phyloP scores from a whole-genome alignment of 2,113 vertebrate species.

The Albula glossodonta region DNA sequence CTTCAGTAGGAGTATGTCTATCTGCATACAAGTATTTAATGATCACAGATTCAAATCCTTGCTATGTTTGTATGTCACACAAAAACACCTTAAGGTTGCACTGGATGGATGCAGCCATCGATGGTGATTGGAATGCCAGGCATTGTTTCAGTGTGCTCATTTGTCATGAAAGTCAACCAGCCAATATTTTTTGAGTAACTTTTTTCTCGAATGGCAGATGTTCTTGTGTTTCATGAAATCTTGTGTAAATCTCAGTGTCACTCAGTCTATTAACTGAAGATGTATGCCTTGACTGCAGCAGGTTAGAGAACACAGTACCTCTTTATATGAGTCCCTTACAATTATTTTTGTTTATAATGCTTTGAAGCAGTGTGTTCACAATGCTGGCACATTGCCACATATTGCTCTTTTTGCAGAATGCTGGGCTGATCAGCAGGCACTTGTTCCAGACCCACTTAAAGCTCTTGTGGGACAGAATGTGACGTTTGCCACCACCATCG shows the following conservation, averaged over 20 bases:
- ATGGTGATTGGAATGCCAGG: neutral
- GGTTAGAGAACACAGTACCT: too few species aligned
- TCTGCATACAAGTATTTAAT: too few species aligned
- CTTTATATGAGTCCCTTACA: neutral
- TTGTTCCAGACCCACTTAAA: neutral
- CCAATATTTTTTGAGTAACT: neutral
- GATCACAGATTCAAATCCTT: too few species aligned
- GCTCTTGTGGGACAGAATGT: neutral
- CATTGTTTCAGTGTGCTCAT: neutral
- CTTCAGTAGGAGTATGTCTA: too few species aligned
- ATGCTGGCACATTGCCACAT: neutral
- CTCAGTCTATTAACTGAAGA: neutral
- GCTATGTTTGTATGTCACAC: too few species aligned
- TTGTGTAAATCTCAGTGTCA: neutral
- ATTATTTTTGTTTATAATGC: neutral
- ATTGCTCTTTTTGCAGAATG: neutral
- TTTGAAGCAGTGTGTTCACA: neutral
- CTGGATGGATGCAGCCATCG: too few species aligned
- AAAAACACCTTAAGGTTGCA: too few species aligned
- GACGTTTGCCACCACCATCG: neutral
- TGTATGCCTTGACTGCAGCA: neutral
- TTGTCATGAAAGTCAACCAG: neutral
- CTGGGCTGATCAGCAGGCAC: constrained; percentile 9
- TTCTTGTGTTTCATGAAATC: neutral
- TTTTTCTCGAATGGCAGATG: neutral